Evolutionary conservation across 2,888 invertebrate species (phyloP).

Genomic region (Hymenopus coronatus): DNA sequence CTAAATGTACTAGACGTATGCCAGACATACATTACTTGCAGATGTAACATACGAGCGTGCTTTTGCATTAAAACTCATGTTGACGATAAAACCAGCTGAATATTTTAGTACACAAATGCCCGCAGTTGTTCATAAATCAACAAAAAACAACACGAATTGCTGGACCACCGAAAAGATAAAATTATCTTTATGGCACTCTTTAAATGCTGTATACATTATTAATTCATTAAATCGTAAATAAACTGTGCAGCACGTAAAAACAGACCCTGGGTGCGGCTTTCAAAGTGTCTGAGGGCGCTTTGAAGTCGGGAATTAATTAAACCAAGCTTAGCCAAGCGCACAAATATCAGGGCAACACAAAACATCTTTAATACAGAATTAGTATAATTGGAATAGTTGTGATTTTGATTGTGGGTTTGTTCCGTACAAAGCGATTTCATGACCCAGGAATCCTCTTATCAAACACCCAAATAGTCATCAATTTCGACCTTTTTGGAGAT

Average conservation of each 20-base stretch:
- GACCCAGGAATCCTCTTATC: no score
- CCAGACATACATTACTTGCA: neutral
- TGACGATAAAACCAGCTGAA: neutral
- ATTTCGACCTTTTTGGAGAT: no score
- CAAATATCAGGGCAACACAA: no score
- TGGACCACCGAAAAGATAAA: neutral
- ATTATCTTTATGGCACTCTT: neutral
- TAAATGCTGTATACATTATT: neutral
- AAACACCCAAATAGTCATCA: no score
- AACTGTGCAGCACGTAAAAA: neutral
- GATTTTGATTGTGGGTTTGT: no score
- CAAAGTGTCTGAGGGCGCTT: neutral
- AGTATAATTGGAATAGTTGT: no score
- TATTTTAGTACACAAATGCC: neutral
- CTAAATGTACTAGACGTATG: neutral
- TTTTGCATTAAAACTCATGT: neutral
- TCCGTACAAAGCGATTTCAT: no score
- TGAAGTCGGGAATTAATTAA: neutral
- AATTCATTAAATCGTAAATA: neutral
- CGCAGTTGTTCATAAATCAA: neutral
- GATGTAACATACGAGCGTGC: neutral
- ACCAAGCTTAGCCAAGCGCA: neutral
- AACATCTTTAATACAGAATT: no score
- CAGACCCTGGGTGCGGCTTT: neutral
- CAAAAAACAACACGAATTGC: neutral